Conservation (phyloP, 2,888 invertebrate genomes). For the Stenichneumon culpator region DNA sequence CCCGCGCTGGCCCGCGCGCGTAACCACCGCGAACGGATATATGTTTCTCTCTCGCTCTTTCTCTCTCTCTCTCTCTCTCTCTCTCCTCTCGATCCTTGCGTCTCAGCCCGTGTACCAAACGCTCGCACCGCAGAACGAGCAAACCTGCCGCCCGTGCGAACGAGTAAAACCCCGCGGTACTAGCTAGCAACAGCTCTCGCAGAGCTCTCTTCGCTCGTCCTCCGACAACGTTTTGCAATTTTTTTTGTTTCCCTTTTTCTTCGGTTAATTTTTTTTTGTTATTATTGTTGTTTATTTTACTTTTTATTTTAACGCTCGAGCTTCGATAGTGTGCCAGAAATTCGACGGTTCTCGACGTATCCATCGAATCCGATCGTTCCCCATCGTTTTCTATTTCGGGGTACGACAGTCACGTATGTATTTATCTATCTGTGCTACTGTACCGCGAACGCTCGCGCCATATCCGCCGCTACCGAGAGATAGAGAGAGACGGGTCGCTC, state of each 20-base stretch:
- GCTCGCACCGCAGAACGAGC: constrained; percentile 73
- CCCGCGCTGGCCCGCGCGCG: constrained; percentile 35
- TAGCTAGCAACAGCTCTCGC: constrained; percentile 17
- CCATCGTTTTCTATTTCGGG: constrained; percentile 64
- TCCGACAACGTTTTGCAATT: constrained; percentile 17
- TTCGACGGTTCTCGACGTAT: constrained; percentile 20
- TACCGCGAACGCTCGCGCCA: constrained; percentile 25
- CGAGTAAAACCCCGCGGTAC: constrained; percentile 56
- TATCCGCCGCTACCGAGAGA: constrained; percentile 12
- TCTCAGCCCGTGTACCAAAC: constrained; percentile 72
- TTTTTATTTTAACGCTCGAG: constrained; percentile 4
- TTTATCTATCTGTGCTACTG: constrained; percentile 56
- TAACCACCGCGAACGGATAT: constrained; percentile 63
- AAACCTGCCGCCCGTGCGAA: constrained; percentile 66
- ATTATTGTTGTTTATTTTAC: constrained; percentile 10
- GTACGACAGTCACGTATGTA: constrained; percentile 55
- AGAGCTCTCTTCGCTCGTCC: constrained; percentile 18
- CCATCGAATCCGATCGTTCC: neutral
- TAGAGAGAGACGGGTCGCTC: neutral
- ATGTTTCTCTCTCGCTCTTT: constrained; percentile 47
- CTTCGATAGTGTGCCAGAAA: neutral
- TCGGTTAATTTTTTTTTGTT: constrained; percentile 13
- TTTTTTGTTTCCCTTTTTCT: constrained; percentile 10
- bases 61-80: constrained; percentile 54
- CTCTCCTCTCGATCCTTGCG: constrained; percentile 59